A percentile compares a stretch with the other conserved stretches of the same genome.
phyloP scores from a whole-genome alignment of 2,113 vertebrate genomes.

The Erythrocercus mccallii region DNA sequence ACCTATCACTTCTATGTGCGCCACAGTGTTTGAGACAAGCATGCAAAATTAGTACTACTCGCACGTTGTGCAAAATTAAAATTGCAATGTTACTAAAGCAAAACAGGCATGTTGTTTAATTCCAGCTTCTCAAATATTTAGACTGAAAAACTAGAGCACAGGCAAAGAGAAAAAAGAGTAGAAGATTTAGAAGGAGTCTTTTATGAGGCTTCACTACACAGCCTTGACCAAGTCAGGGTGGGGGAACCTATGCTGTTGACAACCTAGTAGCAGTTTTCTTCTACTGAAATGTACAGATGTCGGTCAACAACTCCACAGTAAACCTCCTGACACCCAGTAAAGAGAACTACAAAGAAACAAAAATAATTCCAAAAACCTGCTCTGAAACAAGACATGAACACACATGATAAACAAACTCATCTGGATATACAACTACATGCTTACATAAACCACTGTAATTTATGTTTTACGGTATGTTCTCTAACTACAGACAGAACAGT shows the following conservation, averaged over 20 bases:
- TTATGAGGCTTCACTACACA: neutral
- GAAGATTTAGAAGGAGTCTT: neutral
- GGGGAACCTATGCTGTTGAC: neutral
- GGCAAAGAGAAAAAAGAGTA: neutral
- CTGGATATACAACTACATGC: neutral
- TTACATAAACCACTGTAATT: neutral
- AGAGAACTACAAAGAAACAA: neutral
- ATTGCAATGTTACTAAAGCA: neutral
- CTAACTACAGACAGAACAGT: neutral
- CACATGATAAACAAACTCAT: rapidly evolving
- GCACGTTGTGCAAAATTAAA: neutral
- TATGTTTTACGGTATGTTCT: neutral
- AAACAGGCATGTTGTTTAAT: neutral
- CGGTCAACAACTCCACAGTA: neutral
- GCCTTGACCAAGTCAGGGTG: neutral
- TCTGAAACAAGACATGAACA: neutral
- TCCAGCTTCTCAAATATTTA: neutral
- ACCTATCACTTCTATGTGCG: neutral
- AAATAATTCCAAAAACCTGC: neutral
- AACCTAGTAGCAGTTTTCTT: neutral
- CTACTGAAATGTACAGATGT: rapidly evolving
- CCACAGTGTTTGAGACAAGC: neutral
- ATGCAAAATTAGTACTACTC: neutral
- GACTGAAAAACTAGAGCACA: rapidly evolving
- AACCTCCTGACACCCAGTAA: neutral